A percentile compares a stretch with the other conserved stretches of the same genome.
Evolutionary conservation across 2,797 vertebrate genomes (phyloP).

Genomic region (Parambassis ranga): DNA sequence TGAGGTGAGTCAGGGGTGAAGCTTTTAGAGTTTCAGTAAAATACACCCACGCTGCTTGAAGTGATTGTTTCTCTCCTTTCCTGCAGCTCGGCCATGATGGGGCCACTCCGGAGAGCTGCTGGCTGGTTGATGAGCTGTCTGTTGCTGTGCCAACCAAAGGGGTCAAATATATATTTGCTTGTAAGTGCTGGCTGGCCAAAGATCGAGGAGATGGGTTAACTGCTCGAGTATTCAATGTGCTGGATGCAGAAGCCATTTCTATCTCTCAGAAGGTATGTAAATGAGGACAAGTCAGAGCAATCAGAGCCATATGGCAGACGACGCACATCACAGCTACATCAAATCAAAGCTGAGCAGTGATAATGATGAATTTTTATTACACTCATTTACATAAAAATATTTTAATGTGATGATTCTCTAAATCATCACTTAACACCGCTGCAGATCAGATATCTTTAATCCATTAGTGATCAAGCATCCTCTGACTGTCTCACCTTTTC

Average conservation of each 20-base stretch:
- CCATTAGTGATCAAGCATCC: no score
- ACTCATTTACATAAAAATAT: no score
- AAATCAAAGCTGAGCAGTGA: background rate
- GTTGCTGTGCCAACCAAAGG: slow-evolving; percentile 93
- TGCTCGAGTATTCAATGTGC: slow-evolving; percentile 86
- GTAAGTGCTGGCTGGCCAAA: slow-evolving; percentile 98
- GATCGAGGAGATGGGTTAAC: slow-evolving; percentile 94
- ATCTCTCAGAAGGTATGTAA: slow-evolving; percentile 86
- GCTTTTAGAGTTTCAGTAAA: slow-evolving; percentile 15
- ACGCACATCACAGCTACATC: background rate
- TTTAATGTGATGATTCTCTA: no score
- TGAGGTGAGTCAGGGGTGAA: slow-evolving; percentile 81
- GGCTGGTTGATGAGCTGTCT: slow-evolving; percentile 91
- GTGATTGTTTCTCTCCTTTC: slow-evolving; percentile 45
- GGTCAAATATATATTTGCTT: slow-evolving; percentile 87
- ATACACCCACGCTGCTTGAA: slow-evolving; percentile 16
- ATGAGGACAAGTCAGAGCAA: background rate
- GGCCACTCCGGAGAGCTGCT: slow-evolving; percentile 95
- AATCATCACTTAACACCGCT: no score
- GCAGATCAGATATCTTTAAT: no score
- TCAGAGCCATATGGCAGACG: background rate
- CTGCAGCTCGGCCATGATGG: slow-evolving; percentile 93
- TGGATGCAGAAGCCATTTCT: slow-evolving; percentile 89
- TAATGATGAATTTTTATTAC: background rate
- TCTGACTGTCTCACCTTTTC: background rate